phyloP scores from a whole-genome alignment of 2,113 vertebrate genomes.

The Mormoops blainvillei region DNA sequence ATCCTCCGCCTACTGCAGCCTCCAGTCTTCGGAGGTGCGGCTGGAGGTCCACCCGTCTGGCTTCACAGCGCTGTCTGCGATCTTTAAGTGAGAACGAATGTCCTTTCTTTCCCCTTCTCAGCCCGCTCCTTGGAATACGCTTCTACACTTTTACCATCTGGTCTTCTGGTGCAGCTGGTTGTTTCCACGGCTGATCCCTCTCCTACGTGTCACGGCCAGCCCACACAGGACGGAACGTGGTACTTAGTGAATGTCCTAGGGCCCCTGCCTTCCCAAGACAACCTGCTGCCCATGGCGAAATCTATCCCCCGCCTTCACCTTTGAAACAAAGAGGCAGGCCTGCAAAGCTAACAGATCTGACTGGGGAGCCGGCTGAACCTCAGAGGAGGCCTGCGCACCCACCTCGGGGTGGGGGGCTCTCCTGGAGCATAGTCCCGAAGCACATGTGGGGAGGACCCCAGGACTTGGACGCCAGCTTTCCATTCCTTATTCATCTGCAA shows the following conservation, averaged over 20 bases:
- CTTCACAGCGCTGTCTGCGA: rapidly evolving
- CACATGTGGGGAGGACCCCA: neutral
- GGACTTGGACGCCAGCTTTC: neutral
- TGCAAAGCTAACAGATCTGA: neutral
- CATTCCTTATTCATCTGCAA: conserved; percentile 1
- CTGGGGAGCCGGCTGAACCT: neutral
- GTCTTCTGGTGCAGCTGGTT: neutral
- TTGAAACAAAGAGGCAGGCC: neutral
- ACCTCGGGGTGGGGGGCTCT: neutral
- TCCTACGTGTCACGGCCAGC: neutral
- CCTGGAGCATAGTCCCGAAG: neutral
- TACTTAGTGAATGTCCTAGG: neutral
- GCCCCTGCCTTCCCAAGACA: neutral
- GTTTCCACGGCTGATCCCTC: neutral
- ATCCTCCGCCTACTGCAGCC: neutral
- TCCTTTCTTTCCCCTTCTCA: neutral
- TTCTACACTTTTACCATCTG: neutral
- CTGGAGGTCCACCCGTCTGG: neutral
- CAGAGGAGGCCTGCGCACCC: neutral
- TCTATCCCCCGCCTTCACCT: neutral
- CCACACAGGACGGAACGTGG: neutral
- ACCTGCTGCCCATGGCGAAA: neutral
- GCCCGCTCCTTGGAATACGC: neutral
- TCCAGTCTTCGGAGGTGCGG: neutral
- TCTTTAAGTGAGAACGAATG: neutral